phyloP scores from a whole-genome alignment of 2,888 invertebrate species.

The Gortyna flavago region DNA sequence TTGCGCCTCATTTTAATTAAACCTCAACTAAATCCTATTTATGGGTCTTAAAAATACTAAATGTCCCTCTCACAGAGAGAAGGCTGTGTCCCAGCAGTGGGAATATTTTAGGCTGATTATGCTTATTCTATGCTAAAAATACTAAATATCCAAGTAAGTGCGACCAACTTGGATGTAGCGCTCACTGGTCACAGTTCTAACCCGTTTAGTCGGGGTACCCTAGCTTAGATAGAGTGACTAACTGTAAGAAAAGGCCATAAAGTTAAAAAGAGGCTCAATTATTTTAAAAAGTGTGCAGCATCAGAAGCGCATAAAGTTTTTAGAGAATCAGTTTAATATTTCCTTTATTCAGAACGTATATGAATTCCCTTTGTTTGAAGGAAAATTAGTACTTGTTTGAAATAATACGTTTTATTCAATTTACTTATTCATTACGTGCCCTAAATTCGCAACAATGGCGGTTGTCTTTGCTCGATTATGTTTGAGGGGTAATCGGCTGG shows the following conservation, averaged over 20 bases:
- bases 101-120: no score
- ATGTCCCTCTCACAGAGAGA: no score
- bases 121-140: no score
- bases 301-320: background rate
- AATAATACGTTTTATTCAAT: slow-evolving; percentile 61
- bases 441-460: slow-evolving; percentile 40
- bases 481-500: slow-evolving; percentile 48
- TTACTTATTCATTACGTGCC: slow-evolving; percentile 62
- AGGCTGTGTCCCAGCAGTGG: no score
- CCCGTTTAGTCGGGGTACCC: no score
- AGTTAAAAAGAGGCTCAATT: background rate
- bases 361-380: slow-evolving; percentile 37
- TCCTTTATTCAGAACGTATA: slow-evolving; percentile 26
- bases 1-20: background rate
- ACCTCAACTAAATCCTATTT: background rate
- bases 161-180: no score
- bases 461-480: slow-evolving; percentile 52
- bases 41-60: background rate
- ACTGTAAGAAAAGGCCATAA: background rate
- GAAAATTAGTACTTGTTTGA: slow-evolving; percentile 56
- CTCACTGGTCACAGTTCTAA: no score
- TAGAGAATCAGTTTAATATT: background rate
- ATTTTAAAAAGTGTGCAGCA: background rate
- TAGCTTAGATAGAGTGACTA: background rate
- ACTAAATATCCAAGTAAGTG: no score